Conservation (phyloP, 2,888 invertebrate species). For the Scaptomyza parva region DNA sequence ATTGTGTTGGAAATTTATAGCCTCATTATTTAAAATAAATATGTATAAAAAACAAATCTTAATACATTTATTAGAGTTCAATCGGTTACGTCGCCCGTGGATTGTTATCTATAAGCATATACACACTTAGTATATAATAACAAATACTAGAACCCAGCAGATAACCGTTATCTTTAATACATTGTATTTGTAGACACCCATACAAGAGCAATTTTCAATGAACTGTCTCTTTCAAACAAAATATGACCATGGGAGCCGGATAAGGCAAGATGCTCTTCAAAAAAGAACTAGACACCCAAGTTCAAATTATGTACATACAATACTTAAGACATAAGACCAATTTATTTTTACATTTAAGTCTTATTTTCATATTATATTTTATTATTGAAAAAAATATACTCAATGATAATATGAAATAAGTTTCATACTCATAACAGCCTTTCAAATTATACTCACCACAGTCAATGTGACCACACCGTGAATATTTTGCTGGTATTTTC, state of each 20-base stretch:
- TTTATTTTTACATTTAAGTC: too few relatives aligned
- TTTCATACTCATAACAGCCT: not conserved
- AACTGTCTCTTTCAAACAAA: not conserved
- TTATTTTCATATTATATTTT: too few relatives aligned
- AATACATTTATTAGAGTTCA: slow-evolving; percentile 2
- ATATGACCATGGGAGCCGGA: not conserved
- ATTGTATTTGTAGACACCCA: not conserved
- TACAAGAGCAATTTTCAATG: not conserved
- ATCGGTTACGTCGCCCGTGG: not conserved
- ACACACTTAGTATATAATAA: not conserved
- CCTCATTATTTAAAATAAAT: too few relatives aligned
- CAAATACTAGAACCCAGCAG: not conserved
- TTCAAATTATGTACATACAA: not conserved
- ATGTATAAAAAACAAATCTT: not conserved
- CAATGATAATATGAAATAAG: too few relatives aligned
- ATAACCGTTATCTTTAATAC: not conserved
- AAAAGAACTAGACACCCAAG: too few relatives aligned
- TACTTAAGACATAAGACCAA: too few relatives aligned
- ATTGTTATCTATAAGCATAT: not conserved
- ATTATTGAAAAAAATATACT: too few relatives aligned
- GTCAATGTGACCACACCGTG: slow-evolving; percentile 9
- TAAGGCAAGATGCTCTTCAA: not conserved
- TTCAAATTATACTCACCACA: slow-evolving; percentile 1
- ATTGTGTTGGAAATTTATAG: too few relatives aligned
- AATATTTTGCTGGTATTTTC: slow-evolving; percentile 18